Conservation (phyloP, 2,113 vertebrate species). For the Varanus komodoensis region DNA sequence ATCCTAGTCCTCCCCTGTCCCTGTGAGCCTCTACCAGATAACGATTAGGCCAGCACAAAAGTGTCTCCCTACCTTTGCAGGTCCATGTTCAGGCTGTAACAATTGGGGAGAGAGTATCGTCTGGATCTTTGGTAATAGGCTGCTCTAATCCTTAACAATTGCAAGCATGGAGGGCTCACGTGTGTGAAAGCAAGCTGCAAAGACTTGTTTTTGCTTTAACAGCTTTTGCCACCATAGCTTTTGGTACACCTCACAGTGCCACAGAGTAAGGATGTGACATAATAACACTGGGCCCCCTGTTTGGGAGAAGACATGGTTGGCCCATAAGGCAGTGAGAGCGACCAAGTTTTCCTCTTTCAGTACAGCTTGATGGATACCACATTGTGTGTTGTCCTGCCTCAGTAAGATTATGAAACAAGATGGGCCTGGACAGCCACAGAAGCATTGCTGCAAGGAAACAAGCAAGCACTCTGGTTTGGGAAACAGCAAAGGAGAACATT, state of each 20-base stretch:
- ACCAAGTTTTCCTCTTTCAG: too few relatives aligned
- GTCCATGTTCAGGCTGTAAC: background rate
- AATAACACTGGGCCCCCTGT: background rate
- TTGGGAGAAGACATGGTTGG: background rate
- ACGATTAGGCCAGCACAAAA: background rate
- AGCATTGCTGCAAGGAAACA: background rate
- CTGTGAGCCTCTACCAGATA: background rate
- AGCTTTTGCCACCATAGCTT: background rate
- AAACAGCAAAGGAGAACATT: background rate
- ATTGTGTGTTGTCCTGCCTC: too few relatives aligned
- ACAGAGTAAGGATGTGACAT: background rate
- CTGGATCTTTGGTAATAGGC: background rate
- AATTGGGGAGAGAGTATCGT: background rate
- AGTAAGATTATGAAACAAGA: background rate
- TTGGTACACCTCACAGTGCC: background rate
- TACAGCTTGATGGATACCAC: too few relatives aligned
- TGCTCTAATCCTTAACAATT: background rate
- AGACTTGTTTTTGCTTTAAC: background rate
- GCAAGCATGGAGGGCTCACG: background rate
- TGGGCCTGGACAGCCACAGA: background rate
- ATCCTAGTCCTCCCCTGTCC: too few relatives aligned
- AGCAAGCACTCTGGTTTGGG: background rate
- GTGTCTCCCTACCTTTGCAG: background rate
- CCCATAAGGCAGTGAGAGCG: too few relatives aligned
- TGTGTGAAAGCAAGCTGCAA: background rate